Conservation (phyloP, 2,113 vertebrate genomes). For the Ptilorrhoa leucosticta region DNA sequence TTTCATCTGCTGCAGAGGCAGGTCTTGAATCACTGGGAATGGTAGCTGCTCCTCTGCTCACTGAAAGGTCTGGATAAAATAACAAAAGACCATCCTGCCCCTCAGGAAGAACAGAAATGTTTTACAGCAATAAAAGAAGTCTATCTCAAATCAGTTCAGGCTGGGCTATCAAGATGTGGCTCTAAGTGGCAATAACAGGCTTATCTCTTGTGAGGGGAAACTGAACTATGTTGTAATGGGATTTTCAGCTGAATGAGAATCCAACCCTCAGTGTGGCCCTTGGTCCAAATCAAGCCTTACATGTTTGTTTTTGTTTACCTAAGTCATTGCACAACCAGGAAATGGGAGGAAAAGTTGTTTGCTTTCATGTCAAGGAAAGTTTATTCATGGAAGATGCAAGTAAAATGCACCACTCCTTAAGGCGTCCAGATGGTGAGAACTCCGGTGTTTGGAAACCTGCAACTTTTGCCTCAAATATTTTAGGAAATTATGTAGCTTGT, state of each 20-base stretch:
- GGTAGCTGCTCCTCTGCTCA: background rate
- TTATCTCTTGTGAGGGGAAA: background rate
- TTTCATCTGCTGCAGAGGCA: background rate
- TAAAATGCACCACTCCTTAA: background rate
- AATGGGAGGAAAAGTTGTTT: slow-evolving; percentile 36
- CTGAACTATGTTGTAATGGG: background rate
- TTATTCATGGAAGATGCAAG: slow-evolving; percentile 29
- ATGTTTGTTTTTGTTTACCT: slow-evolving; percentile 28
- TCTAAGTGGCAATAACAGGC: background rate
- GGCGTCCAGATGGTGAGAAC: slow-evolving; percentile 1
- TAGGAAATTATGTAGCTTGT: background rate
- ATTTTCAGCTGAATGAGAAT: background rate
- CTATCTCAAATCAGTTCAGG: background rate
- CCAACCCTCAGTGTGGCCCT: background rate
- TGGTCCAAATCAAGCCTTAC: background rate
- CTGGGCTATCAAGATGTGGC: background rate
- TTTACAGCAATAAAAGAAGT: background rate
- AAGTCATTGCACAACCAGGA: slow-evolving; percentile 30
- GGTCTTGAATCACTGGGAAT: background rate
- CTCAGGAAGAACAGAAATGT: background rate
- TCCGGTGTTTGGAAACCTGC: background rate
- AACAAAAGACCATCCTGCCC: fast-evolving
- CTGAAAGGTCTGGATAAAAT: background rate
- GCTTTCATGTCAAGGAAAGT: slow-evolving; percentile 17
- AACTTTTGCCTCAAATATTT: slow-evolving; percentile 8